Conservation (phyloP, 2,113 vertebrate genomes). For the Ciconia boyciana region DNA sequence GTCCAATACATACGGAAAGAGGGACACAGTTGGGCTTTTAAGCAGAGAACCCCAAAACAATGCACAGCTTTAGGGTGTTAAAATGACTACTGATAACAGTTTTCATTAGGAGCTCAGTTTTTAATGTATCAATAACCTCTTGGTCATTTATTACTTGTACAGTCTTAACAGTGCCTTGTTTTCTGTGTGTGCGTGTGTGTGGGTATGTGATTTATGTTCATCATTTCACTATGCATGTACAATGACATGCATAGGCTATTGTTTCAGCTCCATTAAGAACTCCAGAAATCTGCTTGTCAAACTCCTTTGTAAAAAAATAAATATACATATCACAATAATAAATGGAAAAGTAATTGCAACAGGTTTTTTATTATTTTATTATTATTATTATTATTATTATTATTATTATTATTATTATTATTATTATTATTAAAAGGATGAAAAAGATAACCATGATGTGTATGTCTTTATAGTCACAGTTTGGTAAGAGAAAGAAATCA, state of each 20-base stretch:
- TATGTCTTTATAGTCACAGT: neutral
- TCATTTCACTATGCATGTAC: neutral
- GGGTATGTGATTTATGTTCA: neutral
- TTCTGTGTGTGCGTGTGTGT: neutral
- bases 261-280: neutral
- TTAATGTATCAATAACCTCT: neutral
- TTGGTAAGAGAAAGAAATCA: neutral
- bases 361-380: neutral
- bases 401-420: neutral
- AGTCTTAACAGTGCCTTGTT: constrained; percentile 52
- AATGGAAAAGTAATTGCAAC: constrained; percentile 18
- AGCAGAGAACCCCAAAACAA: constrained; percentile 25
- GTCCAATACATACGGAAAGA: constrained; percentile 84
- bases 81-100: neutral
- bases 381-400: neutral
- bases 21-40: constrained; percentile 62
- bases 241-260: neutral
- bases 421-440: constrained; percentile 32
- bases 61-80: constrained; percentile 68
- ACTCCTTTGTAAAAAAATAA: neutral
- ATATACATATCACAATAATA: neutral
- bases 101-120: neutral
- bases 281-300: neutral
- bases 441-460: neutral
- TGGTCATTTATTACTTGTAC: neutral